These are phyloP conservation scores for Drosophila putrida DNA, from an alignment of 2,888 invertebrate species.

Conservation along the genomic window DNA sequence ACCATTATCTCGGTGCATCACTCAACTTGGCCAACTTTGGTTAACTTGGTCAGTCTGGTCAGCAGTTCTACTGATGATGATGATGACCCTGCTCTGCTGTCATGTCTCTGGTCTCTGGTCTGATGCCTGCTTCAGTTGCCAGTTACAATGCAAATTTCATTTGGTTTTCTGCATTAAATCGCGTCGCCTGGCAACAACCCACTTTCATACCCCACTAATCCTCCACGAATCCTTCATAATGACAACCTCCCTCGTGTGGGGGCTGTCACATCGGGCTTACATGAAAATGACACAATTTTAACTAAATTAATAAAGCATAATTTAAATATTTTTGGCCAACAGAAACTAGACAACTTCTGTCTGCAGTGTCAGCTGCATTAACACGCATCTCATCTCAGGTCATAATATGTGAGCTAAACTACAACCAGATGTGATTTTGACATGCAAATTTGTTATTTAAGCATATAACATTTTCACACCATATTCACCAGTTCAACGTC, in stretches of 20 bases:
- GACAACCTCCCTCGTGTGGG: not conserved
- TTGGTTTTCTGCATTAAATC: constrained; percentile 42
- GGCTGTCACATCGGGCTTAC: constrained; percentile 28
- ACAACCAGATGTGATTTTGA: not conserved
- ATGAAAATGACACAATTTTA: constrained; percentile 52
- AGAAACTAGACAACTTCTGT: not conserved
- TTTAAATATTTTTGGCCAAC: constrained; percentile 38
- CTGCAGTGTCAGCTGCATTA: constrained; percentile 30
- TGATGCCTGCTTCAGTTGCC: constrained; percentile 11
- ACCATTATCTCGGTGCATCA: constrained; percentile 33
- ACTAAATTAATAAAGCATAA: constrained; percentile 59
- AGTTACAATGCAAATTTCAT: constrained; percentile 52
- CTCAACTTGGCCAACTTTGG: constrained; percentile 13
- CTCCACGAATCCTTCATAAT: not conserved
- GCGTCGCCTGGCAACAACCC: constrained; percentile 14
- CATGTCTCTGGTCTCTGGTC: constrained; percentile 1
- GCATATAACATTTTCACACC: constrained; percentile 9
- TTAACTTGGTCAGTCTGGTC: constrained; percentile 37
- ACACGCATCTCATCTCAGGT: constrained; percentile 26
- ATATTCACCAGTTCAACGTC: constrained; percentile 6
- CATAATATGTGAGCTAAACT: not conserved
- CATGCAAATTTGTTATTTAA: constrained; percentile 35
- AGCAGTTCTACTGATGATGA: constrained; percentile 32
- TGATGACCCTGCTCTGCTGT: constrained; percentile 5
- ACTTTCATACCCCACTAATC: not conserved